phyloP scores from a whole-genome alignment of 2,113 vertebrate genomes.

The Pterocles gutturalis region DNA sequence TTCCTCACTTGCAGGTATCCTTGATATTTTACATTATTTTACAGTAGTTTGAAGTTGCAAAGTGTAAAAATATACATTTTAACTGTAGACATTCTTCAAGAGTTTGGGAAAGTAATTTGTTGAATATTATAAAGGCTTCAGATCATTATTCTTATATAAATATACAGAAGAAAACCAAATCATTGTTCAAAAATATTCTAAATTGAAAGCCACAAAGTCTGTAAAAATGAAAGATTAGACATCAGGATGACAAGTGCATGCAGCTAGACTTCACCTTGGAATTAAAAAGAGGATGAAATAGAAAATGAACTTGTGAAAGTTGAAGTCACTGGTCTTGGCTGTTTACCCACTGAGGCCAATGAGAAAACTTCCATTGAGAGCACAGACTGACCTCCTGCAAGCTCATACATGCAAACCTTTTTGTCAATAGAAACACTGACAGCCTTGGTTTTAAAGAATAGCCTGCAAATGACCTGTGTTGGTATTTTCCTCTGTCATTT shows the following conservation, averaged over 20 bases:
- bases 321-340: neutral
- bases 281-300: neutral
- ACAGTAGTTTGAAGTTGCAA: neutral
- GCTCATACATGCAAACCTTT: neutral
- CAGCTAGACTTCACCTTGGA: neutral
- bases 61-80: neutral
- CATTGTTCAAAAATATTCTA: neutral
- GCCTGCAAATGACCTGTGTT: neutral
- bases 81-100: neutral
- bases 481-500: neutral
- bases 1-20: neutral
- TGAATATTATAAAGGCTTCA: neutral
- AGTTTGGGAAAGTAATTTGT: neutral
- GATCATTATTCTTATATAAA: neutral
- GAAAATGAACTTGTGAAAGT: neutral
- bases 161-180: neutral
- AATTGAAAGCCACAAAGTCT: neutral
- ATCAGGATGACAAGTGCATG: neutral
- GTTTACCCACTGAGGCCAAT: neutral
- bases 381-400: neutral
- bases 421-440: neutral
- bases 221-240: neutral
- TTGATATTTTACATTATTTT: neutral
- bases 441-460: neutral
- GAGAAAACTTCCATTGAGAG: neutral